Conservation (phyloP, 2,888 invertebrate species). For the Conistra vaccinii region DNA sequence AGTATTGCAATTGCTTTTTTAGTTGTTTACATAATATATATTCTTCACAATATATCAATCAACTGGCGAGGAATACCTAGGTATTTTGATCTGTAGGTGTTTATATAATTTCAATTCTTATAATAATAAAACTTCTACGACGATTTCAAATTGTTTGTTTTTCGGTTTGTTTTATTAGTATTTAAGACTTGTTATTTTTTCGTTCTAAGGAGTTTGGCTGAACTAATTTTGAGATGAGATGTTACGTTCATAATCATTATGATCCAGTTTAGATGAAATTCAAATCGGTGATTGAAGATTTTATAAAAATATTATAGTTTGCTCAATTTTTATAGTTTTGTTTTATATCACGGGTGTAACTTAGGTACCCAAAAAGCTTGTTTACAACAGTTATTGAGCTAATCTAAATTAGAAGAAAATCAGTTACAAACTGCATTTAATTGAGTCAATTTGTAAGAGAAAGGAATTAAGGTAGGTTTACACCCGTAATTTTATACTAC, state of each 20-base stretch:
- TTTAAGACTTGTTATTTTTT: not conserved
- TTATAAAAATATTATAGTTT: not conserved
- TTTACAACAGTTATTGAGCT: not conserved
- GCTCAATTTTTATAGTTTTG: slow-evolving; percentile 3
- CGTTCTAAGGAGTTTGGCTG: not conserved
- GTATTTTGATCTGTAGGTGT: not conserved
- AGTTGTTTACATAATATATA: not conserved
- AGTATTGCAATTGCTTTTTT: not conserved
- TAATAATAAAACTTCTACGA: not conserved
- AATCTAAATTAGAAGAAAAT: not conserved
- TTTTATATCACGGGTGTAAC: not conserved
- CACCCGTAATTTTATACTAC: not conserved
- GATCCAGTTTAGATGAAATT: not conserved
- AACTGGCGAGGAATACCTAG: not conserved
- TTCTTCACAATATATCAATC: not conserved
- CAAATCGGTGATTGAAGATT: not conserved
- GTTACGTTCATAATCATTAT: not conserved
- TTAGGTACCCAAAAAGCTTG: no score
- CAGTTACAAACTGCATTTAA: not conserved
- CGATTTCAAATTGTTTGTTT: not conserved
- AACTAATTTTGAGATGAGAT: not conserved
- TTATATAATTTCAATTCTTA: not conserved
- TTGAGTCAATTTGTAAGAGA: not conserved
- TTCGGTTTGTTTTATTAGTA: slow-evolving; percentile 7
- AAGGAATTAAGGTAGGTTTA: not conserved